Base-by-base conservation (phyloP, 2,113 vertebrate genomes). In the Rattus norvegicus region DNA sequence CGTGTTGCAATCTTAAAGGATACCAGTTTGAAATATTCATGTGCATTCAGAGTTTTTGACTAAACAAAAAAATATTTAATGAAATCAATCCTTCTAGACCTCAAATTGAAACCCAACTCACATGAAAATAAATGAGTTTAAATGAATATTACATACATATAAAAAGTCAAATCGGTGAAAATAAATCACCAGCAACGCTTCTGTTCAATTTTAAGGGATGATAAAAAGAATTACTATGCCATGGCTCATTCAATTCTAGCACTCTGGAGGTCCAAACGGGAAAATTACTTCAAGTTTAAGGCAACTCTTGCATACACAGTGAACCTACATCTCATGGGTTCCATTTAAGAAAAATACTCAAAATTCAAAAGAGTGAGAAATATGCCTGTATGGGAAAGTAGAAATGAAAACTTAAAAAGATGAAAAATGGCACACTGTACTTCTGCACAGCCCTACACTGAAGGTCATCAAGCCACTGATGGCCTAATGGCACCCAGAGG, bases 71-170 rank as follows among this genome's bases (percentile, higher is more conserved):
- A 96, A 86, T 77, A 20, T 97, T 97, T 97, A 96, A 95, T 97
- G 94, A 97, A 97, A 96, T 97, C 95, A 97, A 94, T 95, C 56
- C 94, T 94, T 95, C 90, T 24, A 93, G 83, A 94, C 81, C 79
- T 95, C 93, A 97, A 97, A 95, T 97, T 96, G 94, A 92, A 97
- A 91, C 91, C 77, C 36, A 91, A 95, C 75, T 95, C 93, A 89
- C 81, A 94, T 96, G 96, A 97, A 97, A 97, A 96, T 65, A 28
- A 97, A 97, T 97, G 94, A 97, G 94, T 84, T 96, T 95, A 94
- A 97, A 95, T 98, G 94, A 43, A 95, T 96, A 94, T 70, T 95
- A 33, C 89, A 90, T 80, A 87, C 92, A 93, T 94, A 94, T 96
- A 95, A 94, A 97, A 97, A 94, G 72, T 91, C 85, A 98, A 95